Evolutionary conservation across 2,113 vertebrate species (phyloP).

Genomic region (Ornithorhynchus anatinus): DNA sequence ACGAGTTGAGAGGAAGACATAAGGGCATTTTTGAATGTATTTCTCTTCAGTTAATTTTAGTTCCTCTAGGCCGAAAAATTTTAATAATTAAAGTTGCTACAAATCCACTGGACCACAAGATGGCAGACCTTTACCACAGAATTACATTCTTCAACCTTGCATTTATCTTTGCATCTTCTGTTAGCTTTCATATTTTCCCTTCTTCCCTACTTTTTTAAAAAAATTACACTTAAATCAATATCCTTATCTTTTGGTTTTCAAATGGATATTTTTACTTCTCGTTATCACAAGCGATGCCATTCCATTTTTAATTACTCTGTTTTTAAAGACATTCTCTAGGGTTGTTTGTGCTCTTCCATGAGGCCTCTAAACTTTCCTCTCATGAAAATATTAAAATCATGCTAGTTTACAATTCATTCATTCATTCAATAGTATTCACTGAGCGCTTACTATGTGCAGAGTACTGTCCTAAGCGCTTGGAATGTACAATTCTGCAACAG

Average conservation of each 20-base stretch:
- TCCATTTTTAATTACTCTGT: no score
- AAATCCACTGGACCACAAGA: conserved; percentile 66
- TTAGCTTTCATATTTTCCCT: conserved; percentile 22
- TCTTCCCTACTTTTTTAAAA: neutral
- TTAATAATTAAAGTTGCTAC: conserved; percentile 22
- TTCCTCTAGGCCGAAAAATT: neutral
- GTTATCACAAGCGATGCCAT: no score
- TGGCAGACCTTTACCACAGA: conserved; percentile 77
- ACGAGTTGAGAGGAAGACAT: neutral
- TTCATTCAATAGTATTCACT: no score
- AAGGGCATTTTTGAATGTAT: neutral
- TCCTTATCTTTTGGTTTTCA: no score
- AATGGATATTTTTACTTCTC: no score
- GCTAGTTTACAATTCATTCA: conserved; percentile 43
- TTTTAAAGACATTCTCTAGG: neutral
- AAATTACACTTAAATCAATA: no score
- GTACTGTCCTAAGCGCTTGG: no score
- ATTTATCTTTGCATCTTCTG: neutral
- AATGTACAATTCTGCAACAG: no score
- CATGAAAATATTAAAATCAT: conserved; percentile 35
- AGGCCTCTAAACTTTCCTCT: neutral
- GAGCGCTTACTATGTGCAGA: no score
- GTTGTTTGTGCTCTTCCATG: neutral
- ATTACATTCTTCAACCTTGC: conserved; percentile 18
- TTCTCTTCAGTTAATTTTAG: neutral